Base-by-base conservation (phyloP, 2,888 invertebrate genomes). In the Thera obeliscata region DNA sequence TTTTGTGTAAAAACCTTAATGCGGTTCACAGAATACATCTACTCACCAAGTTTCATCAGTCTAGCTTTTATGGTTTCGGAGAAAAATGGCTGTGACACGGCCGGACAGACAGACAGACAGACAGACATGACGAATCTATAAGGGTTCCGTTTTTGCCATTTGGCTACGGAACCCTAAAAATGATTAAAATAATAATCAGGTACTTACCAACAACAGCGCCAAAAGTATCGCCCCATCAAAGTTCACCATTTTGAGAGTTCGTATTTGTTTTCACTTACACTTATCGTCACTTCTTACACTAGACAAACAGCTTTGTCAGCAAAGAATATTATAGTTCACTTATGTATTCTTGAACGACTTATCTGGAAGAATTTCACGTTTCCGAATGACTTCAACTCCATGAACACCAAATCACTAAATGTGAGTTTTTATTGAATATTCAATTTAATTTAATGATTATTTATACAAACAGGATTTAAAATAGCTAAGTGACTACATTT, bases 281-380 rank as follows among this genome's bases (percentile, higher is more conserved):
- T 69, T 46, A 66, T 67, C 70, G 67, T 76, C 82, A 83, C 82
- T 88, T 87, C 88, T 88, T 89, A 81, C 69, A 86, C 87, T 77
- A 76, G 81, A 84, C 88, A 89, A 92, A 90, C 69, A 43, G 78
- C 84, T 82, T 91, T 89, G 87, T 83, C 87, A 83, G 85, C 70
- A 83, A 90, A 90, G 90, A 88, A 83, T 72, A 61, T 79, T 81
- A 84, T 79, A 79, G 73, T 61, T 2, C 49, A 56, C 49, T 61
- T 56, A 69, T 56, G 64, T 66, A 11, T 54, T 43, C 49, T 54
- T 33, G 58, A 57, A 33, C n/a, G 8, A 52, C 9, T 33, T 8
- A 9, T 2, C 58, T 68, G 33, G 46, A 69, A 61, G 22, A 61
- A 73, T 70, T 61, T 71, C 69, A 74, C 68, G 61, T 73, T 73